A percentile compares a stretch with the other conserved stretches of the same genome.
Evolutionary conservation across 2,113 vertebrate genomes (phyloP).

Genomic region (Pseudonaja textilis): DNA sequence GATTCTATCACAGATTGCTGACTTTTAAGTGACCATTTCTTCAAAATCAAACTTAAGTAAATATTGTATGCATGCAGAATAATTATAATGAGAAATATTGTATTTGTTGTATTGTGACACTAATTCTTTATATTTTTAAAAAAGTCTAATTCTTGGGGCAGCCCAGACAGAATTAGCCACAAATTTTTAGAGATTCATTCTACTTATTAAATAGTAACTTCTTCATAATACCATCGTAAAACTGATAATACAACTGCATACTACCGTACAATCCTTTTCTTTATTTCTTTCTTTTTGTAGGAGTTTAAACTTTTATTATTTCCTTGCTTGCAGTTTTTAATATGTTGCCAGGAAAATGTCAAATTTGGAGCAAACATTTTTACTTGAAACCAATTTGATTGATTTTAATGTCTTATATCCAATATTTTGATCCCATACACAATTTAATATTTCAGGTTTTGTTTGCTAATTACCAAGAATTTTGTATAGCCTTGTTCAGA

Average conservation of each 20-base stretch:
- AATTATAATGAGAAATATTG: slow-evolving; percentile 81
- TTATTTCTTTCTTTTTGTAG: slow-evolving; percentile 30
- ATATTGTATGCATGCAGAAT: slow-evolving; percentile 95
- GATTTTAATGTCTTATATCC: not conserved
- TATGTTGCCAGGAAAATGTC: not conserved
- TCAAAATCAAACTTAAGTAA: slow-evolving; percentile 90
- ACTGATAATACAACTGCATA: slow-evolving; percentile 17
- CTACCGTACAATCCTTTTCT: slow-evolving; percentile 50
- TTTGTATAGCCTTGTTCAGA: not conserved
- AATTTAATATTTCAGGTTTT: not conserved
- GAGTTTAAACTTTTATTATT: slow-evolving; percentile 40
- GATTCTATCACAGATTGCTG: slow-evolving; percentile 87
- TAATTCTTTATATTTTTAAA: slow-evolving; percentile 84
- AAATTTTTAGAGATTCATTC: slow-evolving; percentile 60
- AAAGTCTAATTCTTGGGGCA: slow-evolving; percentile 74
- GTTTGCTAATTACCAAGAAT: not conserved
- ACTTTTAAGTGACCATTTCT: slow-evolving; percentile 93
- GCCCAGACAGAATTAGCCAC: slow-evolving; percentile 65
- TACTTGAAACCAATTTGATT: not conserved
- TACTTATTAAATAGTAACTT: slow-evolving; percentile 62
- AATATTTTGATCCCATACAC: not conserved
- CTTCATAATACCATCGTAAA: slow-evolving; percentile 46
- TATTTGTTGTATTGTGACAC: slow-evolving; percentile 76
- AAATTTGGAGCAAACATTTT: slow-evolving; percentile 26
- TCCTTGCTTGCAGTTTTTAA: slow-evolving; percentile 22